Percentiles rank a stretch among this genome's conserved stretches.
phyloP scores from a whole-genome alignment of 92 coral and sea anemone species.

The Zoanthus gigantus region DNA sequence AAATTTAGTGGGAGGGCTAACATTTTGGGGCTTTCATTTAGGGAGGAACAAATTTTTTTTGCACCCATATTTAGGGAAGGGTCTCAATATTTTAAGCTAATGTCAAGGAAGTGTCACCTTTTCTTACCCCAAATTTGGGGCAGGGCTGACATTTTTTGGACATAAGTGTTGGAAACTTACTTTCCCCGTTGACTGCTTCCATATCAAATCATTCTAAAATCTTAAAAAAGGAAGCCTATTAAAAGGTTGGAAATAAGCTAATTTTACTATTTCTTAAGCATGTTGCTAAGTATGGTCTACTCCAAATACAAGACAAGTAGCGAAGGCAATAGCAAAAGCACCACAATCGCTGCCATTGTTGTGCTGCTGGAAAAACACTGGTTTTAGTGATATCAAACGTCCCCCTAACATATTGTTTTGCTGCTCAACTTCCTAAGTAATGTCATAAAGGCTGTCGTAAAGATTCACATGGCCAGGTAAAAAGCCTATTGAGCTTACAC shows the following conservation, averaged over 20 bases:
- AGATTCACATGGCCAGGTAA: slow-evolving; percentile 7
- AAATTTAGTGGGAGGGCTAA: neutral
- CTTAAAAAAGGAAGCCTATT: neutral
- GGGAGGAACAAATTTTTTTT: neutral
- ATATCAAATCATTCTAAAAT: neutral
- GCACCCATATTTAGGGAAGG: neutral
- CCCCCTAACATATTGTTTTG: slow-evolving; percentile 55
- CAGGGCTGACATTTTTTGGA: neutral
- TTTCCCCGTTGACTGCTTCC: neutral
- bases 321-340: slow-evolving; percentile 57
- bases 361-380: slow-evolving; percentile 54
- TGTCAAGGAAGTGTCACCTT: neutral
- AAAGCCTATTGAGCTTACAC: slow-evolving; percentile 25
- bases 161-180: neutral
- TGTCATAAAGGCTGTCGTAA: slow-evolving; percentile 23
- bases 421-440: slow-evolving; percentile 25
- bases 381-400: slow-evolving; percentile 1
- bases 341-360: slow-evolving; percentile 56
- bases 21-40: neutral
- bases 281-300: slow-evolving; percentile 55
- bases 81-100: neutral
- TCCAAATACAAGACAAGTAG: slow-evolving; percentile 49
- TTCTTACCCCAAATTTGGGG: slow-evolving; percentile 3
- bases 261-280: slow-evolving; percentile 47
- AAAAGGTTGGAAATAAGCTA: slow-evolving; percentile 44